phyloP scores from a whole-genome alignment of 2,113 vertebrate species.

The Telmatochromis sp. region DNA sequence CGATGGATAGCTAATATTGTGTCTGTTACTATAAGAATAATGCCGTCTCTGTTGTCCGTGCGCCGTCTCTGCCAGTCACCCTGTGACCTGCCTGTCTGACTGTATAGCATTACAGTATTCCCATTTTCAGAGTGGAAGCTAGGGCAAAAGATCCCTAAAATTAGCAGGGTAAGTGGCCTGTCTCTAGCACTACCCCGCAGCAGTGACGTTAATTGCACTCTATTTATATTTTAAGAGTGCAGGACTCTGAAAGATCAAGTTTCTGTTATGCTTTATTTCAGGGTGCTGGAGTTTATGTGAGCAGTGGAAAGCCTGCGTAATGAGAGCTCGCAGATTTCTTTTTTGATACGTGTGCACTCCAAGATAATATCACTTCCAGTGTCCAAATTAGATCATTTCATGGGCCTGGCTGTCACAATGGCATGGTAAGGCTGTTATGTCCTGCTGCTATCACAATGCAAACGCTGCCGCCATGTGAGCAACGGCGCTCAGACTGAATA shows the following conservation, averaged over 20 bases:
- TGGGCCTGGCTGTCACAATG: background rate
- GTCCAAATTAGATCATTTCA: background rate
- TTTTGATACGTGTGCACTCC: background rate
- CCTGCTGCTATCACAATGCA: background rate
- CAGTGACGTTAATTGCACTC: slow-evolving; percentile 62
- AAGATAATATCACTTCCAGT: background rate
- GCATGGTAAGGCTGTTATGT: background rate
- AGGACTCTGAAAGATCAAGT: slow-evolving; percentile 63
- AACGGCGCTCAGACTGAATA: background rate
- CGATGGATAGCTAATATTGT: background rate
- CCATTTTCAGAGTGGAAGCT: slow-evolving; percentile 56
- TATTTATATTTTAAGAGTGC: slow-evolving; percentile 67
- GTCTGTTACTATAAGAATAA: slow-evolving; percentile 1
- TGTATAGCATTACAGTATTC: slow-evolving; percentile 50
- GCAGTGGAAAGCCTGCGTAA: background rate
- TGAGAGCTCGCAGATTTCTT: background rate
- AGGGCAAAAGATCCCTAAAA: slow-evolving; percentile 63
- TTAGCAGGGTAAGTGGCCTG: slow-evolving; percentile 56
- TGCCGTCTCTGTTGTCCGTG: background rate
- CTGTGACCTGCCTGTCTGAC: slow-evolving; percentile 7
- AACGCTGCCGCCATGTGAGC: background rate
- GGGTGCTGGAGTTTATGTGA: slow-evolving; percentile 1
- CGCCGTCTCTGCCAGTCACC: slow-evolving; percentile 6
- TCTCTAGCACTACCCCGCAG: slow-evolving; percentile 54
- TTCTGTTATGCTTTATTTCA: slow-evolving; percentile 56